Conservation (phyloP, 2,797 vertebrate genomes). For the Mus minutoides region DNA sequence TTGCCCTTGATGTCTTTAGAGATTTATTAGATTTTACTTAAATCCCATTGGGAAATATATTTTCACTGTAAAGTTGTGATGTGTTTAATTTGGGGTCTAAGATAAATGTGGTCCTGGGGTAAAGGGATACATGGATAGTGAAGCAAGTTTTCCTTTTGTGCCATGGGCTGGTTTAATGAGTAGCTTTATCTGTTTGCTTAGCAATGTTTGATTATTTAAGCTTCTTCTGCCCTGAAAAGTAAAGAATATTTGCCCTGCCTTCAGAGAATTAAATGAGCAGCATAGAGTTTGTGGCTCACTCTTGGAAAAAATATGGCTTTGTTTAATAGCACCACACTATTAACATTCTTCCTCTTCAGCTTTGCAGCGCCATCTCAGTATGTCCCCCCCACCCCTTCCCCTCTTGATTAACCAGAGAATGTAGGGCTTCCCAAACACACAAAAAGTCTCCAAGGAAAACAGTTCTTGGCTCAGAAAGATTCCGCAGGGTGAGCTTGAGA, state of each 20-base stretch:
- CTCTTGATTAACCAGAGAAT: conserved; percentile 31
- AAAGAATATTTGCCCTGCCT: conserved; percentile 50
- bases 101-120: conserved; percentile 76
- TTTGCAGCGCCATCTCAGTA: neutral
- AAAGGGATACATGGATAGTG: neutral
- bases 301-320: conserved; percentile 50
- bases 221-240: conserved; percentile 66
- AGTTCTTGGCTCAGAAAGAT: neutral
- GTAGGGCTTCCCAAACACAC: neutral
- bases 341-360: neutral
- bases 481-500: neutral
- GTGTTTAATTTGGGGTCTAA: conserved; percentile 84
- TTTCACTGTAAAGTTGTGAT: conserved; percentile 84
- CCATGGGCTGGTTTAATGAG: conserved; percentile 31
- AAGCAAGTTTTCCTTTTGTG: conserved; percentile 44
- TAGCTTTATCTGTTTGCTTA: conserved; percentile 68
- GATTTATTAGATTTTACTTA: conserved; percentile 83
- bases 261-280: conserved; percentile 43
- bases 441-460: neutral
- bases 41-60: conserved; percentile 80
- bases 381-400: neutral
- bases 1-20: conserved; percentile 81
- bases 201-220: conserved; percentile 58
- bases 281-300: neutral
- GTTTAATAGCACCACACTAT: neutral